Conservation (phyloP, 2,113 vertebrate genomes). For the Thinocorus orbignyianus region DNA sequence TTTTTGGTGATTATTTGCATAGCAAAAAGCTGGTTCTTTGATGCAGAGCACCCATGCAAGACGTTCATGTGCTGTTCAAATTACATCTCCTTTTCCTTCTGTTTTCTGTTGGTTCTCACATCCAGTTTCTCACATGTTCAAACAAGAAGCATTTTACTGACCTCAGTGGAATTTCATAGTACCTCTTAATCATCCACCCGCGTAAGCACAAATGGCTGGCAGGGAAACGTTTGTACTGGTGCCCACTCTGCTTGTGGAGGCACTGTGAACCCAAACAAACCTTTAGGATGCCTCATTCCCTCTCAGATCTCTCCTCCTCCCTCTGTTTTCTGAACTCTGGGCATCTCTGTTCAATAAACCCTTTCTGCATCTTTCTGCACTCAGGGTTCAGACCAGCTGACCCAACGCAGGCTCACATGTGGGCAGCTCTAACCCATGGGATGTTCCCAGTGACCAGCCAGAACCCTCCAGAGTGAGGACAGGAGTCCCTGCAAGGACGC, state of each 20-base stretch:
- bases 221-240: neutral
- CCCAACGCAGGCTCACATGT: constrained; percentile 59
- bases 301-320: neutral
- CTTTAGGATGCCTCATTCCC: neutral
- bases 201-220: neutral
- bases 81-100: neutral
- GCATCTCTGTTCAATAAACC: constrained; percentile 47
- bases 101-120: too few species aligned
- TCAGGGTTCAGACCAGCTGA: constrained; percentile 67
- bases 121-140: neutral
- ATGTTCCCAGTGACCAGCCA: constrained; percentile 63
- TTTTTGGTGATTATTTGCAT: neutral
- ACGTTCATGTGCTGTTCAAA: neutral
- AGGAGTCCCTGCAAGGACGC: constrained; percentile 42
- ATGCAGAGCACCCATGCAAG: neutral
- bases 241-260: neutral
- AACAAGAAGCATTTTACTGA: neutral
- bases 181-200: neutral
- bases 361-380: constrained; percentile 68
- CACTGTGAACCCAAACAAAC: neutral
- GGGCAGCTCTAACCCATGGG: constrained; percentile 61
- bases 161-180: neutral
- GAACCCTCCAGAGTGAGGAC: constrained; percentile 64
- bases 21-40: neutral
- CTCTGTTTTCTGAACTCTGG: neutral